A percentile compares a stretch with the other conserved stretches of the same genome.
These are phyloP conservation scores for Autographa gamma DNA, from an alignment of 2,888 invertebrate genomes.

Conservation along the genomic window DNA sequence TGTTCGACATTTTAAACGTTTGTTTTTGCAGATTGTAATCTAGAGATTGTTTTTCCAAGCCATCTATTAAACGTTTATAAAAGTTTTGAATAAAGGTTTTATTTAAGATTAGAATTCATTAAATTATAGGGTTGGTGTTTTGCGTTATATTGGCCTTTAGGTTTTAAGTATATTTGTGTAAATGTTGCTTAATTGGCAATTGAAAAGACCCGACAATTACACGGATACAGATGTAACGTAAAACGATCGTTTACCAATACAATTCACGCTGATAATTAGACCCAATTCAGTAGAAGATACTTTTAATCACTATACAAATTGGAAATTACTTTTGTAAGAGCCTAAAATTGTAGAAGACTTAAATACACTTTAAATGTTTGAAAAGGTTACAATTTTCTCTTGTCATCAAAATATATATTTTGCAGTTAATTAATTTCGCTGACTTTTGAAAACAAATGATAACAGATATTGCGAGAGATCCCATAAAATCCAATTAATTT, in stretches of 20 bases:
- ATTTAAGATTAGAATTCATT: slow-evolving; percentile 30
- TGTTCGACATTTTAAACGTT: slow-evolving; percentile 53
- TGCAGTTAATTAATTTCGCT: slow-evolving; percentile 50
- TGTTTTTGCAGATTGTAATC: slow-evolving; percentile 54
- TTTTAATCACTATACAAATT: slow-evolving; percentile 29
- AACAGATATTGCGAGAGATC: slow-evolving; percentile 71
- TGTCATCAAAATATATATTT: slow-evolving; percentile 49
- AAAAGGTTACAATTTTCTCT: slow-evolving; percentile 28
- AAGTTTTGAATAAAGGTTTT: slow-evolving; percentile 39
- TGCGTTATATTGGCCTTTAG: slow-evolving; percentile 16
- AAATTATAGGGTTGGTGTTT: slow-evolving; percentile 31
- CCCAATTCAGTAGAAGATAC: slow-evolving; percentile 20
- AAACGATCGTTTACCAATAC: slow-evolving; percentile 16
- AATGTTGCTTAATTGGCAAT: slow-evolving; percentile 33
- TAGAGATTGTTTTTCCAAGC: slow-evolving; percentile 27
- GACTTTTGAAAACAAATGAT: slow-evolving; percentile 66
- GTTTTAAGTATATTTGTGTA: slow-evolving; percentile 41
- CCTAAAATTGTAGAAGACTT: neutral
- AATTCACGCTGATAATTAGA: slow-evolving; percentile 35
- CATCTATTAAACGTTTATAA: slow-evolving; percentile 43
- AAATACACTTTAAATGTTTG: slow-evolving; percentile 5
- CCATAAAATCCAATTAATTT: slow-evolving; percentile 81
- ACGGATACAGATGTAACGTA: slow-evolving; percentile 19
- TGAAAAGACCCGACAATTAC: slow-evolving; percentile 29
- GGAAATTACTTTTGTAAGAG: slow-evolving; percentile 34